Evolutionary conservation across 2,113 vertebrate genomes (phyloP), one percentile per base, ranked within the genome.

Genomic region (Noctilio leporinus): DNA sequence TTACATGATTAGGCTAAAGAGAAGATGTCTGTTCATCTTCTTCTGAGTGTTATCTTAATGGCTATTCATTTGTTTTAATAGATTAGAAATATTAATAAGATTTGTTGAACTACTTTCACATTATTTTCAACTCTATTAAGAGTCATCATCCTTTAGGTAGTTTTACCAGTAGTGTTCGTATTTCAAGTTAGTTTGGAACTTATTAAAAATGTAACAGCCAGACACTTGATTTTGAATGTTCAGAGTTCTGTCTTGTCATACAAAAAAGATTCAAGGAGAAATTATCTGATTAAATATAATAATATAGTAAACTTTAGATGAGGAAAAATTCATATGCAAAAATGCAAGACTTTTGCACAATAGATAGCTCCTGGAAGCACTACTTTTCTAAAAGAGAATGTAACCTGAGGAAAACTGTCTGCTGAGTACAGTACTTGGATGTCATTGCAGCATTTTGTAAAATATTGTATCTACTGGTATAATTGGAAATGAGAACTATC

Each of bases 401-500:
- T 45, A 89, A 64, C 30, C 16, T 11, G 65, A 86, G 57, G 55
- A 89, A 70, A 83, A 15, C 10, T 67, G 69, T 62, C 49, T 84
- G 75, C 84, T 49, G 73, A 92, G 55, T 19, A 70, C 1, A 84
- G 53, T 24, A 64, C 33, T 86, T 91, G 19, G 2, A 73, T 89
- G 88, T 94, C 72, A 77, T 3, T 53, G 89, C 47, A 35, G 33
- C 15, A 51, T 5, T 82, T 92, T 89, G 76, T 77, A 6, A n/a
- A n/a, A 43, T 67, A 49, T 15, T n/a, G 16, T 22, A 67, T 19
- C 22, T 72, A 43, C 30, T 57, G 16, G 47, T 92, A n/a, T 45
- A 95, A 93, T 67, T 93, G 92, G 76, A 94, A 96, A 38, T 62
- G 33, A 96, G 92, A 93, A 81, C 33, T 49, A 35, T 65, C 40